Conservation (phyloP, 2,888 invertebrate genomes). For the Microctonus hyperodae region DNA sequence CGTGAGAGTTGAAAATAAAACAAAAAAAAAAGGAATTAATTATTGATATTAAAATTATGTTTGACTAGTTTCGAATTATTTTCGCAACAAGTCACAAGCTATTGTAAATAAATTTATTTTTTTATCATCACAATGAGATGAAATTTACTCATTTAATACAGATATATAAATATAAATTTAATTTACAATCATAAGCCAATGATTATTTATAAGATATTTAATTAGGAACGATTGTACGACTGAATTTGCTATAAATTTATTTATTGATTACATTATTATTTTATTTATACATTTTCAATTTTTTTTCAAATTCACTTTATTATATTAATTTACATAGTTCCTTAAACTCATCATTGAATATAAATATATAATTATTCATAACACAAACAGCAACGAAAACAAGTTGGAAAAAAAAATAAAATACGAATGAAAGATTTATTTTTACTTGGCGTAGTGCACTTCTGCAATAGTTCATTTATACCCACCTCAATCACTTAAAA, state of each 20-base stretch:
- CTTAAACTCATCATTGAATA: slow-evolving; percentile 17
- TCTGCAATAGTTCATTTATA: slow-evolving; percentile 9
- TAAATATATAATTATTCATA: slow-evolving; percentile 16
- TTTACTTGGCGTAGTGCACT: slow-evolving; percentile 29
- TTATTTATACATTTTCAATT: slow-evolving; percentile 15
- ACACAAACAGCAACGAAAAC: slow-evolving; percentile 27
- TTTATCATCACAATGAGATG: slow-evolving; percentile 32
- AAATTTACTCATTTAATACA: slow-evolving; percentile 12
- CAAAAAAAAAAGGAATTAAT: too few species aligned
- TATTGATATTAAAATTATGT: neutral
- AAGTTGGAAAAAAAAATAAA: slow-evolving; percentile 30
- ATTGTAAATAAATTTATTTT: slow-evolving; percentile 41
- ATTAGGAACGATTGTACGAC: slow-evolving; percentile 37
- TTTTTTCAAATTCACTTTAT: slow-evolving; percentile 14
- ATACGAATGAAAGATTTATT: slow-evolving; percentile 28
- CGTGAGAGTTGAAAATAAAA: too few species aligned
- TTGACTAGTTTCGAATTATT: slow-evolving; percentile 32
- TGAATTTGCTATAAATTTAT: slow-evolving; percentile 32
- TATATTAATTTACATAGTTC: neutral
- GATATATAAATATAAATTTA: slow-evolving; percentile 17
- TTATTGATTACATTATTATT: slow-evolving; percentile 22
- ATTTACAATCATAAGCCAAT: slow-evolving; percentile 23
- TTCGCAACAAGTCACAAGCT: slow-evolving; percentile 35
- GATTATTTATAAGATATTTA: slow-evolving; percentile 15
- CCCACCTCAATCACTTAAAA: neutral